Base-by-base conservation (phyloP, 2,113 vertebrate genomes). In the Triplophysa tibetana region DNA sequence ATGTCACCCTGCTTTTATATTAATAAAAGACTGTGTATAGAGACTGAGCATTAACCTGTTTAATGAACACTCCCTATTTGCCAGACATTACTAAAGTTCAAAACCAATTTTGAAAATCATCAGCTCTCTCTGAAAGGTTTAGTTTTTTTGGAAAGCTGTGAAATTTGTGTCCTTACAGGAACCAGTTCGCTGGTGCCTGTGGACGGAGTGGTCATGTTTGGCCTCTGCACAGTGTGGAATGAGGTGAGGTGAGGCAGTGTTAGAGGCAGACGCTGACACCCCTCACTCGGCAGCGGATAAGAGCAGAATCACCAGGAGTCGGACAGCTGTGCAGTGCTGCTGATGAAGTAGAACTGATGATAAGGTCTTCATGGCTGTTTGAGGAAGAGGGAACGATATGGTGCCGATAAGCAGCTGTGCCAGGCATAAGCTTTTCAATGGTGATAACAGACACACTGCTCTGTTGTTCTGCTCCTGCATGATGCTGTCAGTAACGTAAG, bases 381-480 rank as follows among this genome's bases (percentile, higher is more conserved):
- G 73, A 26, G 23, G 72, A 48, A 45, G 41, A 63, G 38, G 14
- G 17, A 63, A 50, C 0, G 70, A 74, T 43, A 74, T 17, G 33
- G 10, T 74, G 33, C 58, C 62, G 60, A 75, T 75, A 75, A 75
- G 45, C 73, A 75, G 73, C 41, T 75, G 58, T 75, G 23, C 60
- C 16, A 13, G 4, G 41, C 58, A 26, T 16, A 63, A 60, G 73
- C 58, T 75, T 50, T 75, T 13, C 58, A 48, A 24, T 75, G 73
- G 23, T 62, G 72, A 75, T 75, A 75, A 45, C 72, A 62, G 70
- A 58, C 21, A 2, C 38, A 19, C 58, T 45, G 8, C 21, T 75
- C 29, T 61, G 54, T 61, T 74, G 54, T 62, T 43, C 56, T 43
- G 56, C 41, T 29, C 26, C 24, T 63, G 62, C 73, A 63, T 63